Percentiles rank a stretch among this genome's conserved stretches.
Evolutionary conservation across 2,113 vertebrate genomes (phyloP).

Genomic region (Bucco capensis): DNA sequence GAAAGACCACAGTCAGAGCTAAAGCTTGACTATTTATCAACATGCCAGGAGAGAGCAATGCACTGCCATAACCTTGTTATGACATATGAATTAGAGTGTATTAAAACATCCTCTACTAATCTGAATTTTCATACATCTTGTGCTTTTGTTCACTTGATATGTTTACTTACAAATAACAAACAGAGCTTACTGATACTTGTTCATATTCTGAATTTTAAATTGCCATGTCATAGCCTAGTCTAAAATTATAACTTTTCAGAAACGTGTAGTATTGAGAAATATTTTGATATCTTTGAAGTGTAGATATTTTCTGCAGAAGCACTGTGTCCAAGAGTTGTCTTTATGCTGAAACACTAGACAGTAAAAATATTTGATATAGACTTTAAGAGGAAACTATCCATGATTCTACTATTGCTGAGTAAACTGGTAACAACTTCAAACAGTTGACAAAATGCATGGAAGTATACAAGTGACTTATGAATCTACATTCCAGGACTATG

Average conservation of each 20-base stretch:
- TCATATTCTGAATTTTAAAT: slow-evolving; percentile 39
- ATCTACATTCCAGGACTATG: background rate
- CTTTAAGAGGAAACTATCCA: background rate
- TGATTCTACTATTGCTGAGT: background rate
- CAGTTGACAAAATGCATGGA: background rate
- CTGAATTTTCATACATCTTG: background rate
- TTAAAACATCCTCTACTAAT: background rate
- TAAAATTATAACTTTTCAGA: background rate
- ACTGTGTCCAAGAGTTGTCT: background rate
- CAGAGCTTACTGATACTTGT: background rate
- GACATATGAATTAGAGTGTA: background rate
- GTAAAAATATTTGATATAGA: background rate
- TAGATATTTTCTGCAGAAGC: background rate
- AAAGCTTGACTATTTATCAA: background rate
- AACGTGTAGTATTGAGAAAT: background rate
- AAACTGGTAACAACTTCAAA: background rate
- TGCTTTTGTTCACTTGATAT: background rate
- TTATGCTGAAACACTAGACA: background rate
- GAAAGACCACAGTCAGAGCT: background rate
- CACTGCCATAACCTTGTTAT: background rate
- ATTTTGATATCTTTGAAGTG: background rate
- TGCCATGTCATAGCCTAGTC: background rate
- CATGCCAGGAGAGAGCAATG: background rate
- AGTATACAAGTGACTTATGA: background rate
- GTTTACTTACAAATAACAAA: background rate